Conservation (phyloP, 2,888 invertebrate species). For the Pachymerium ferrugineum region DNA sequence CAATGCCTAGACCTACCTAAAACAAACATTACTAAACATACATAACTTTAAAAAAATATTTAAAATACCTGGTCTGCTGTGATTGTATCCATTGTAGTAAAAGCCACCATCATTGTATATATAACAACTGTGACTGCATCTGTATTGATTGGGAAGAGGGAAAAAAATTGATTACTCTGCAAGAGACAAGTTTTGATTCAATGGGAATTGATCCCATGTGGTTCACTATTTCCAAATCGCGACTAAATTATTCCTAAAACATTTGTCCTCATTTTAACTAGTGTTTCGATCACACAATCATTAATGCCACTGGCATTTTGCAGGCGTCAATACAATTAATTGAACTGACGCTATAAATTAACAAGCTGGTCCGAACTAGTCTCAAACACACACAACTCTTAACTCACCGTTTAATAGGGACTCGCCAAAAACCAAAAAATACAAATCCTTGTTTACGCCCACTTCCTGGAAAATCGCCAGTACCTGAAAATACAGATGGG, state of each 20-base stretch:
- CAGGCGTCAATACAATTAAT: too few species aligned
- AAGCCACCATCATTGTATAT: conserved; percentile 53
- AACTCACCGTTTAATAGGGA: conserved; percentile 53
- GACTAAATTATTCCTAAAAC: too few species aligned
- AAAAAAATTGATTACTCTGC: too few species aligned
- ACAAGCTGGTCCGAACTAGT: background rate
- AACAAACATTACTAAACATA: background rate
- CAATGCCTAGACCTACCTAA: conserved; percentile 44
- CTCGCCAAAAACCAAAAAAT: conserved; percentile 57
- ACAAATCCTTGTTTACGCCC: conserved; percentile 55
- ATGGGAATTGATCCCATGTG: too few species aligned
- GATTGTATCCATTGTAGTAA: conserved; percentile 44
- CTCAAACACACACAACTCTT: too few species aligned
- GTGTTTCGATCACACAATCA: too few species aligned
- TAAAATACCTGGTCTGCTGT: conserved; percentile 41
- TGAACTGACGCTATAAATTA: background rate
- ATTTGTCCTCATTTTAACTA: too few species aligned
- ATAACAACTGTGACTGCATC: conserved; percentile 56
- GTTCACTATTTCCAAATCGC: too few species aligned
- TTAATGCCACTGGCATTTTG: too few species aligned
- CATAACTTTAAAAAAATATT: background rate
- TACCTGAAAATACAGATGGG: conserved; percentile 44
- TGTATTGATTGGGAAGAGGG: too few species aligned
- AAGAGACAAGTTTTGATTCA: too few species aligned
- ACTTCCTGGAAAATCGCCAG: conserved; percentile 54